Evolutionary conservation across 2,888 invertebrate species (phyloP), one percentile per base, ranked within the genome.

Genomic region (Hoplodrina ambigua): DNA sequence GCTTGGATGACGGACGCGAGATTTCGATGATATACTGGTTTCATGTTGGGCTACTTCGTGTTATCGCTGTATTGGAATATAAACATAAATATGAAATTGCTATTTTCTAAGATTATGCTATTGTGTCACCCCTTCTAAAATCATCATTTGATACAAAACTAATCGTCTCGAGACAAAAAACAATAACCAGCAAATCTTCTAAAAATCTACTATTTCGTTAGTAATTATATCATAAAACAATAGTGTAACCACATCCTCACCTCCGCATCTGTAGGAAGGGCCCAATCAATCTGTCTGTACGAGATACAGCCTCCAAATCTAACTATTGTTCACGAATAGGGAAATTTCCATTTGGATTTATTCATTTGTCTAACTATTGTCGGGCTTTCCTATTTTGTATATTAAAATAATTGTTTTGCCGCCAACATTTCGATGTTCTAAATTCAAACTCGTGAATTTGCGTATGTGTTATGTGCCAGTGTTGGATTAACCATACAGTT

Each of bases 301-400:
- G 94, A 95, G 95, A 96, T 96, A 95, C 94, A 93, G 93, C 94
- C 92, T 94, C 94, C 92, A 94, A 94, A 94, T 94, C 94, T 94
- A 94, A 94, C 95, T 94, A 96, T 96, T 96, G 95, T 96, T 94
- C 95, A 90, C 90, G 92, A 93, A 94, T 94, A 93, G 93, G 91
- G 94, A 94, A 94, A 95, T 94, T 95, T 95, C 95, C 94, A 94
- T 95, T 95, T 92, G 94, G 93, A 96, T 95, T 95, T 95, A 94
- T 96, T 95, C 95, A 95, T 94, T 96, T 95, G 95, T 94, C 93
- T 94, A 94, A 94, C 94, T 93, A 94, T 94, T 94, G 94, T 94
- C 91, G 92, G 93, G 83, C 88, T 86, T 87, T 87, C 91, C 85
- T 73, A 89, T 85, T 85, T 85, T 85, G 84, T 82, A 88, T 90